These are phyloP conservation scores for Hirtodrosophila cameraria DNA, from an alignment of 2,888 invertebrate species.

Conservation along the genomic window DNA sequence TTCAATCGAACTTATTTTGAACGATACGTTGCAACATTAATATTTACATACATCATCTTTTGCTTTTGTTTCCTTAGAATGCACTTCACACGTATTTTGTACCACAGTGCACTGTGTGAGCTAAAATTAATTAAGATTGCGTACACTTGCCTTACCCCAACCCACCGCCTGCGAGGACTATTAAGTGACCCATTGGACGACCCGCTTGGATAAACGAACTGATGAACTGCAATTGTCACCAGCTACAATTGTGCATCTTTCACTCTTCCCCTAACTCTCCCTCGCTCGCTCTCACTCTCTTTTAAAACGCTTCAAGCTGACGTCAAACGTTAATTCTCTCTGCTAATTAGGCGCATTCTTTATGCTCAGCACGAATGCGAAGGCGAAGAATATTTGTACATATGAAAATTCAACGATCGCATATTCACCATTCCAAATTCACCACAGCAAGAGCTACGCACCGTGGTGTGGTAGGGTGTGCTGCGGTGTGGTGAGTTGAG, in stretches of 20 bases:
- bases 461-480: conserved; percentile 42
- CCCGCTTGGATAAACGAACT: conserved; percentile 25
- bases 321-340: conserved; percentile 43
- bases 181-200: conserved; percentile 64
- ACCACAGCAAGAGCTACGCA: conserved; percentile 41
- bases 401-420: conserved; percentile 53
- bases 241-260: conserved; percentile 3
- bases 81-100: not conserved
- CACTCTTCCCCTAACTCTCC: not conserved
- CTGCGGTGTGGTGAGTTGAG: conserved; percentile 45
- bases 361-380: conserved; percentile 48
- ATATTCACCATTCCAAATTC: conserved; percentile 37
- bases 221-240: conserved; percentile 51
- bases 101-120: conserved; percentile 34
- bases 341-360: conserved; percentile 57
- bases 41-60: too few species aligned
- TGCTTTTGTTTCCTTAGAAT: not conserved
- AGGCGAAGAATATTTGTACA: conserved; percentile 33
- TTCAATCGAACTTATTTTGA: too few species aligned
- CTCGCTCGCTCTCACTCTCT: not conserved
- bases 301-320: conserved; percentile 28
- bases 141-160: conserved; percentile 14
- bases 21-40: too few species aligned
- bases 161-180: conserved; percentile 45
- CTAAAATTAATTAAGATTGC: conserved; percentile 68